Percentiles rank a stretch among this genome's conserved stretches.
phyloP scores from a whole-genome alignment of 1,140 invertebrate genomes.

The Diuraphis noxia region DNA sequence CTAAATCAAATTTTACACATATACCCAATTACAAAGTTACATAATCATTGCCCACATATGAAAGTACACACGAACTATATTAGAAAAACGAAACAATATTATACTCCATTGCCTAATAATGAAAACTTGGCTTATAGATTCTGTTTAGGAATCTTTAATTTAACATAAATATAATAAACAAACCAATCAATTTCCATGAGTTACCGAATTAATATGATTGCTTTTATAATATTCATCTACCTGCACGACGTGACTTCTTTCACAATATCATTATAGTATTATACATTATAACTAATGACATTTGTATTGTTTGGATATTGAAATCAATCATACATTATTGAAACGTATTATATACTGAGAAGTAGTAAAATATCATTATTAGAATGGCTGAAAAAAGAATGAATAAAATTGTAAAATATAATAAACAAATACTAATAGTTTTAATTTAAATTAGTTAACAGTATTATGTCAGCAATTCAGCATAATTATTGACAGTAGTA shows the following conservation, averaged over 20 bases:
- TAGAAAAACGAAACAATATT: neutral
- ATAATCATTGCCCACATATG: neutral
- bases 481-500: neutral
- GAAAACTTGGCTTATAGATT: neutral
- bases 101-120: neutral
- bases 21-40: neutral
- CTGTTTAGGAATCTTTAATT: neutral
- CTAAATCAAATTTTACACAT: neutral
- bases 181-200: neutral
- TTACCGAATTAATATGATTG: neutral
- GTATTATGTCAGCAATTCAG: neutral
- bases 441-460: neutral
- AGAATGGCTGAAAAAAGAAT: conserved; percentile 1
- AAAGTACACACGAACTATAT: neutral
- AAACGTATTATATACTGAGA: neutral
- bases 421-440: conserved; percentile 6
- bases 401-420: neutral
- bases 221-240: neutral
- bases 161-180: neutral
- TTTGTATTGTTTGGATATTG: conserved; percentile 4
- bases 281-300: neutral
- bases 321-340: conserved; percentile 14
- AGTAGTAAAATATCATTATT: neutral
- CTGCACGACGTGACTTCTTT: conserved; percentile 2
- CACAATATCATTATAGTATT: neutral